These are phyloP conservation scores for Parnassius orleans DNA, from an alignment of 2,888 invertebrate genomes.

Conservation along the genomic window DNA sequence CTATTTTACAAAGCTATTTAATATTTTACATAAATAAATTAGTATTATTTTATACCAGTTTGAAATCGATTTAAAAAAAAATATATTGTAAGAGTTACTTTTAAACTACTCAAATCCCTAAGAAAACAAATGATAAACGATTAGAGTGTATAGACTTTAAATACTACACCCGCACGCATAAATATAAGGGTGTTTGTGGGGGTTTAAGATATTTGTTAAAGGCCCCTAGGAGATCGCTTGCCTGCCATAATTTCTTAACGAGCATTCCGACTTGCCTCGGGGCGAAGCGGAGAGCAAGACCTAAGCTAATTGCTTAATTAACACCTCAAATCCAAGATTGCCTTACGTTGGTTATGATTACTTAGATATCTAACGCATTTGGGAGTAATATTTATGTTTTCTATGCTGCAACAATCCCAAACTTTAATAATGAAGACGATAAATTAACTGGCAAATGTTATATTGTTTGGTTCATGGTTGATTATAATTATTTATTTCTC, in stretches of 20 bases:
- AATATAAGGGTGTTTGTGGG: constrained; percentile 15
- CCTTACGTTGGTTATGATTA: constrained; percentile 31
- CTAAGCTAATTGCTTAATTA: constrained; percentile 62
- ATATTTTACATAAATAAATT: too few relatives aligned
- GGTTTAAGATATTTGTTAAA: constrained; percentile 26
- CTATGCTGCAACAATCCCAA: neutral
- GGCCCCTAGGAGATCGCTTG: constrained; percentile 27
- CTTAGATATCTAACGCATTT: constrained; percentile 23
- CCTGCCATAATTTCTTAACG: constrained; percentile 51
- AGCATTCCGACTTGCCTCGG: constrained; percentile 42
- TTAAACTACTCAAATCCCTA: constrained; percentile 2
- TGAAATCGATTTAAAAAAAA: too few relatives aligned
- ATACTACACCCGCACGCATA: constrained; percentile 6
- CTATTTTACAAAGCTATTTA: too few relatives aligned
- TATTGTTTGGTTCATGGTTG: too few relatives aligned
- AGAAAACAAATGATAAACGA: constrained; percentile 16
- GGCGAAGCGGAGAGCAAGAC: constrained; percentile 41
- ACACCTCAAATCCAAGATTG: constrained; percentile 50
- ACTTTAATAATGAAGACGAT: too few relatives aligned
- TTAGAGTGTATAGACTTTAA: constrained; percentile 17
- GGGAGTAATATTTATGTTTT: constrained; percentile 18
- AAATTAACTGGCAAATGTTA: too few relatives aligned
- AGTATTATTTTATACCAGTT: too few relatives aligned
- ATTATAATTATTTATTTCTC: too few relatives aligned
- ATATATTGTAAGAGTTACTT: neutral